A percentile compares a stretch with the other conserved stretches of the same genome.
These are phyloP conservation scores for Scophthalmus maximus DNA, from an alignment of 2,113 vertebrate species.

Conservation along the genomic window DNA sequence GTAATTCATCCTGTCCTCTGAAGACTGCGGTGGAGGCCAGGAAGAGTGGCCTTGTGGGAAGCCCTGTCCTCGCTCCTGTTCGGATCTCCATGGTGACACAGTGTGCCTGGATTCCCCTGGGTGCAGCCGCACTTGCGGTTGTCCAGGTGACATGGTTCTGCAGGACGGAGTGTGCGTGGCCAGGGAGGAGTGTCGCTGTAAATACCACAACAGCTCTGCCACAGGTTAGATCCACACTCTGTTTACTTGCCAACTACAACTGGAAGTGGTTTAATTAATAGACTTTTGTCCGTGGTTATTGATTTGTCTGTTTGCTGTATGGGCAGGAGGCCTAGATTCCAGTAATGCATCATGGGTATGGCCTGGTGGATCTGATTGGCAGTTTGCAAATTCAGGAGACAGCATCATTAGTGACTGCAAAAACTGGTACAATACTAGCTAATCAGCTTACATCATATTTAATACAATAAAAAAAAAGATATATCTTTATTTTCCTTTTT, in stretches of 20 bases:
- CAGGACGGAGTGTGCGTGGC: constrained; percentile 86
- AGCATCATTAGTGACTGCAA: constrained; percentile 81
- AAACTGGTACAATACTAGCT: constrained; percentile 83
- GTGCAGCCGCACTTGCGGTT: constrained; percentile 85
- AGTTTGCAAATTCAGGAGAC: constrained; percentile 83
- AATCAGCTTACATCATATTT: neutral
- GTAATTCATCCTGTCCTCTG: neutral
- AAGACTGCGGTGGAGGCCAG: constrained; percentile 85
- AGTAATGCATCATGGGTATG: constrained; percentile 75
- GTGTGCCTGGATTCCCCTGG: constrained; percentile 75
- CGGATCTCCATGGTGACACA: constrained; percentile 84
- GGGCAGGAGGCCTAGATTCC: constrained; percentile 46
- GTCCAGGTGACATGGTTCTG: constrained; percentile 81
- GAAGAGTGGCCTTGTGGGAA: constrained; percentile 83
- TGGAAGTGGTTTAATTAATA: neutral
- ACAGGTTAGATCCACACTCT: constrained; percentile 60
- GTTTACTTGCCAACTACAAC: neutral
- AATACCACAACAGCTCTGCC: constrained; percentile 79
- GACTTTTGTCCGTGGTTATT: neutral
- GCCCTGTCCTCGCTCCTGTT: constrained; percentile 87
- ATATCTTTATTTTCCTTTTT: neutral
- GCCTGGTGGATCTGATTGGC: constrained; percentile 79
- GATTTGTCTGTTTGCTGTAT: neutral
- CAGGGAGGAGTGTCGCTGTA: constrained; percentile 83
- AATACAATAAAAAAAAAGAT: neutral